Percentiles rank a stretch among this genome's conserved stretches.
Conservation (phyloP, 2,888 invertebrate species). For the Sarcophaga caerulescens region DNA sequence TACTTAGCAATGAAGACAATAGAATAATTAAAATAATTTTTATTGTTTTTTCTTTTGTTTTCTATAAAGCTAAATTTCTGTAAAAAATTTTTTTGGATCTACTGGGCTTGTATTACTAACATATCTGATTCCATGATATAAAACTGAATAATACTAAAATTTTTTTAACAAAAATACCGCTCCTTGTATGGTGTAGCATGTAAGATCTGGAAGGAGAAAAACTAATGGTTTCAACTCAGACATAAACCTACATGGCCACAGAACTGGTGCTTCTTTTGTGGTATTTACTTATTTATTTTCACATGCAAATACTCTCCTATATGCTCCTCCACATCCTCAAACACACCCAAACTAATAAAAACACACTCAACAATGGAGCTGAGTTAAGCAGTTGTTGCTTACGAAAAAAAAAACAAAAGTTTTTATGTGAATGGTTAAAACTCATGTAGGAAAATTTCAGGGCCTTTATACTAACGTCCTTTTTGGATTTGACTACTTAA, state of each 20-base stretch:
- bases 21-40: too few species aligned
- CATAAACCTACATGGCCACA: conserved; percentile 25
- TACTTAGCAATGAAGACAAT: too few species aligned
- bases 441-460: not conserved
- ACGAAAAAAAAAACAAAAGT: not conserved
- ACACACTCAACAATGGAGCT: conserved; percentile 3
- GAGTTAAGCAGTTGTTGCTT: conserved; percentile 45
- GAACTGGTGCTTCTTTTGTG: conserved; percentile 14
- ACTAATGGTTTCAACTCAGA: not conserved
- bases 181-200: not conserved
- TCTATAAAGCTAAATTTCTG: too few species aligned
- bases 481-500: too few species aligned
- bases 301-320: not conserved
- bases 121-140: too few species aligned
- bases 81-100: too few species aligned
- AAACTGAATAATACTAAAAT: too few species aligned
- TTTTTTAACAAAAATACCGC: too few species aligned
- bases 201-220: not conserved
- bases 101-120: too few species aligned
- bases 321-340: not conserved
- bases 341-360: conserved; percentile 14
- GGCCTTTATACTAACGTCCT: not conserved
- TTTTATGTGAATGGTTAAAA: not conserved
- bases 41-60: too few species aligned
- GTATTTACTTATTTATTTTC: not conserved